phyloP scores from a whole-genome alignment of 2,797 vertebrate genomes.

The Amphiprion clarkii region DNA sequence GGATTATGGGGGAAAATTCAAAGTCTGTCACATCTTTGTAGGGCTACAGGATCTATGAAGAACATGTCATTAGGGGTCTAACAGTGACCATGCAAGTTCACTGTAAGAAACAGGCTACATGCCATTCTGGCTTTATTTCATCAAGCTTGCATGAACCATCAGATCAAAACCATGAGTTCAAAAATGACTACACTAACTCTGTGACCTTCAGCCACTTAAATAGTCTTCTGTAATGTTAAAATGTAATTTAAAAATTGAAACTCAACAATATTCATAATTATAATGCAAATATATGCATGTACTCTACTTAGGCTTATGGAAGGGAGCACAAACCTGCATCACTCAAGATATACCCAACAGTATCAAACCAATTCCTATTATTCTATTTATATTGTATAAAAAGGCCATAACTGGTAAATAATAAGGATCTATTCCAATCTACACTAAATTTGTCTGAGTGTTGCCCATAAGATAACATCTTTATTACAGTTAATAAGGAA shows the following conservation, averaged over 20 bases:
- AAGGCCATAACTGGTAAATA: conserved; percentile 68
- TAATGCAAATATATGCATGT: conserved; percentile 57
- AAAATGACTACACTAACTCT: conserved; percentile 44
- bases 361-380: conserved; percentile 69
- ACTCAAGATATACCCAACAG: conserved; percentile 67
- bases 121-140: conserved; percentile 41
- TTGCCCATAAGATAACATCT: conserved; percentile 49
- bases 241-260: conserved; percentile 60
- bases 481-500: conserved; percentile 59
- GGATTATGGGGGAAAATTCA: conserved; percentile 28
- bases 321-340: conserved; percentile 54
- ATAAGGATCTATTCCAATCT: conserved; percentile 60
- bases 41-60: conserved; percentile 53
- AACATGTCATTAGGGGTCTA: conserved; percentile 34
- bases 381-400: conserved; percentile 67
- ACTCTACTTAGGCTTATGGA: conserved; percentile 53
- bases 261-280: conserved; percentile 54
- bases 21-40: conserved; percentile 43
- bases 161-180: conserved; percentile 54
- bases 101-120: conserved; percentile 25
- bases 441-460: conserved; percentile 55
- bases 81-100: conserved; percentile 41
- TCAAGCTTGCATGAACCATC: conserved; percentile 38
- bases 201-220: conserved; percentile 40
- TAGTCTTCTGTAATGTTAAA: conserved; percentile 63